Base-by-base conservation (phyloP, 2,113 vertebrate species). In the Brachionichthys hirsutus region DNA sequence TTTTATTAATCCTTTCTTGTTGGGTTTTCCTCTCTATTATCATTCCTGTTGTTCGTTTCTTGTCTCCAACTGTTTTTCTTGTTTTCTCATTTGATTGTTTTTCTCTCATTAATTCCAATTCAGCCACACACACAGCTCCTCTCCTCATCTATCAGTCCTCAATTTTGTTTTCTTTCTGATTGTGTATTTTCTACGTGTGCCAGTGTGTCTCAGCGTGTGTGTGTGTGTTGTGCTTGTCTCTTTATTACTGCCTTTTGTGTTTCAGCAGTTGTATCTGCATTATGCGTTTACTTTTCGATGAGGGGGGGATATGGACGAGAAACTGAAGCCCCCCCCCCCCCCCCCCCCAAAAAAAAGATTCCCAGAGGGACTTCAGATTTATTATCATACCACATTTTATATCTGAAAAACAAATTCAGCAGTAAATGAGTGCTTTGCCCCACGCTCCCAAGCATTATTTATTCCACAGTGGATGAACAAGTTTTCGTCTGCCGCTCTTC, bases 81-180 rank as follows among this genome's bases (percentile, higher is more conserved):
- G 70, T 77, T 74, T 80, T 70, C 36, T 70, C 63, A 44, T 5
- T 4, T 8, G 45, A 68, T 77, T 55, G 72, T 83, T 75, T 83
- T 71, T 73, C 69, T 83, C 72, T 87, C 83, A 76, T 84, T 83
- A 82, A 71, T 85, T 76, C 48, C 49, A 75, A 80, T 77, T 66
- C 75, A 85, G 79, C 77, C 85, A 81, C 84, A 74, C 83, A 73
- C 79, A 35, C 45, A 45, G 14, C 50, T 18, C 52, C 54, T 67
- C 55, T 73, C 44, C 69, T 68, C 80, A 85, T 87, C 75, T 75
- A 85, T 85, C 81, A 85, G 55, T 62, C 36, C 45, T 1, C 48
- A n/a, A 15, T 3, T 0, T 30, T 47, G 9, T 42, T 60, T 64
- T 50, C 35, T 71, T 6, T 30, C 24, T 6, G 2, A 1, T 18